A percentile compares a stretch with the other conserved stretches of the same genome.
These are phyloP conservation scores for Channallabes apus DNA, from an alignment of 2,797 vertebrate species.

Conservation along the genomic window DNA sequence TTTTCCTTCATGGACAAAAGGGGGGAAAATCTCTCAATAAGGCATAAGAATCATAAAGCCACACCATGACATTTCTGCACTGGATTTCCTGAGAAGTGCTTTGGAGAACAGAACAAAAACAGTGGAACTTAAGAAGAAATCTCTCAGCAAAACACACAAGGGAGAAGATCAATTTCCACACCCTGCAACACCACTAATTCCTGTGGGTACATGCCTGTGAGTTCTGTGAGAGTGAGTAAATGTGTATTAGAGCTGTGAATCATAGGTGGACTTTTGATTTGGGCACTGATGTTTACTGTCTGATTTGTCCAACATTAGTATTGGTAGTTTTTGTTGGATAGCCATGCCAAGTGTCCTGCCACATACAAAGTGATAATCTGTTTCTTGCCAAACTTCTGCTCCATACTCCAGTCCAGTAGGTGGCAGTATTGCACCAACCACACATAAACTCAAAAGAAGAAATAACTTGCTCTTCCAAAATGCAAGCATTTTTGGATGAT, in stretches of 20 bases:
- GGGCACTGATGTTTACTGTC: too few relatives aligned
- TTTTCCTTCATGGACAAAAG: neutral
- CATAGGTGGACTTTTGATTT: too few relatives aligned
- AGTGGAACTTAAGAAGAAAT: slow-evolving; percentile 49
- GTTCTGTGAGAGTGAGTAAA: neutral
- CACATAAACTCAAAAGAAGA: too few relatives aligned
- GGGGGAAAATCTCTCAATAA: slow-evolving; percentile 36
- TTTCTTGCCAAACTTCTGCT: too few relatives aligned
- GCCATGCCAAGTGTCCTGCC: too few relatives aligned
- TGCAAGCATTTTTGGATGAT: too few relatives aligned
- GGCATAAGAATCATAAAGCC: slow-evolving; percentile 41
- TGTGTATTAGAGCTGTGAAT: neutral
- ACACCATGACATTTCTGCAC: slow-evolving; percentile 52
- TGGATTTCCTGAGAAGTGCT: slow-evolving; percentile 25
- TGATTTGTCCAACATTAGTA: too few relatives aligned
- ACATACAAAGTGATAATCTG: too few relatives aligned
- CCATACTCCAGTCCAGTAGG: too few relatives aligned
- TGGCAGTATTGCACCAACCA: too few relatives aligned
- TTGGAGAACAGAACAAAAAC: slow-evolving; percentile 50
- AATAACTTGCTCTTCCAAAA: too few relatives aligned
- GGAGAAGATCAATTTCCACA: slow-evolving; percentile 42
- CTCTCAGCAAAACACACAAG: slow-evolving; percentile 29
- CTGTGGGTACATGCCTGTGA: neutral
- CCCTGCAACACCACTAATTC: neutral
- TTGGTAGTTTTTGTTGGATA: too few relatives aligned